Base-by-base conservation (phyloP, 2,888 invertebrate species). In the Chironomus riparius region DNA sequence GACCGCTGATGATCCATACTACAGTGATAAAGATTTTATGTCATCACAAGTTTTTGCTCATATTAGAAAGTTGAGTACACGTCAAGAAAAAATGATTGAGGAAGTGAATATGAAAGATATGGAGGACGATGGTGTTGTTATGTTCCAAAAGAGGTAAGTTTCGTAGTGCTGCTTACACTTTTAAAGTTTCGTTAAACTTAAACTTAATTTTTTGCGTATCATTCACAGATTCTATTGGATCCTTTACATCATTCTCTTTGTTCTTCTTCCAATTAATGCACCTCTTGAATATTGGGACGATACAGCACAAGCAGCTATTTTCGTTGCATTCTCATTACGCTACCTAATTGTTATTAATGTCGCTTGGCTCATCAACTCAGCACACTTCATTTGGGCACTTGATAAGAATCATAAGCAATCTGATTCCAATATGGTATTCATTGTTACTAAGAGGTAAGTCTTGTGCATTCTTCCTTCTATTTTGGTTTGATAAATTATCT, bases 91-190 rank as follows among this genome's bases (percentile, higher is more conserved):
- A 72, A 84, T 91, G 50, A 87, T 89, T 76, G 85, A 87, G 24
- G 83, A 87, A 10, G 87, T 97, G 61, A 93, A 95, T 79, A 89
- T 94, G 87, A 87, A 88, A 0, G 96, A 97, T 81, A 83, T 97
- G 13, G 89, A 92, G 78, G 83, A 83, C 0, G 96, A 97, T 82
- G 86, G 87, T 21, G 87, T 94, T 22, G 90, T 95, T 5, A 90
- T 90, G 88, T 90, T 93, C 80, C 97, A 97, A 83, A 90, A 90
- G 81, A 90, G 86, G 93, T 93, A n/a, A n/a, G n/a, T n/a, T n/a
- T n/a, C n/a, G n/a, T n/a, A n/a, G n/a, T n/a, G n/a, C n/a, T n/a
- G n/a, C n/a, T n/a, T n/a, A n/a, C n/a, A n/a, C n/a, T n/a, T n/a
- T n/a, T n/a, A n/a, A n/a, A n/a, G n/a, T n/a, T n/a, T n/a, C n/a